Conservation (phyloP, 1,140 invertebrate species). For the Drosophila nannoptera region DNA sequence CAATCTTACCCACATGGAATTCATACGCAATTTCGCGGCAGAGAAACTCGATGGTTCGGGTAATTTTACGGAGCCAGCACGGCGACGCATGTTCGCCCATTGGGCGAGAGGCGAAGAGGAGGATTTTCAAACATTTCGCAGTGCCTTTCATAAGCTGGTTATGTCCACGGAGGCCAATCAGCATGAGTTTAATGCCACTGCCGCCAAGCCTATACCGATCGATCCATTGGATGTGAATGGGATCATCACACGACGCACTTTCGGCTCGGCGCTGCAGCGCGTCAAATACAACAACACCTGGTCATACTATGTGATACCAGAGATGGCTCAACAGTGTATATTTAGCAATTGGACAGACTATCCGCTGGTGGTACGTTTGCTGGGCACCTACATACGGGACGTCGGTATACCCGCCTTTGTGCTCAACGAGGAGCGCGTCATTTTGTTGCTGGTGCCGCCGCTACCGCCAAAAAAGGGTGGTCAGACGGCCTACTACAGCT, state of each 20-base stretch:
- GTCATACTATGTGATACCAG: constrained; percentile 75
- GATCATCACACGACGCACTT: constrained; percentile 45
- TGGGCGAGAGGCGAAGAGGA: constrained; percentile 70
- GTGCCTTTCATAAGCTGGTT: constrained; percentile 59
- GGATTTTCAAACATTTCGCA: constrained; percentile 66
- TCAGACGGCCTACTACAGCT: constrained; percentile 59
- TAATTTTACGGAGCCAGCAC: constrained; percentile 70
- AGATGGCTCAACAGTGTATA: constrained; percentile 64
- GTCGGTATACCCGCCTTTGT: constrained; percentile 69
- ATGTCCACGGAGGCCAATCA: constrained; percentile 57
- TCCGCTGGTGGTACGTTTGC: constrained; percentile 55
- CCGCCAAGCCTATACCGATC: constrained; percentile 53
- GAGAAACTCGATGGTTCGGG: constrained; percentile 46
- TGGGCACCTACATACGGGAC: constrained; percentile 68
- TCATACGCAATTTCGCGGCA: constrained; percentile 59
- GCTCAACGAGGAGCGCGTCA: constrained; percentile 66
- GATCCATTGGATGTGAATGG: constrained; percentile 61
- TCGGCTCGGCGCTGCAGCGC: constrained; percentile 61
- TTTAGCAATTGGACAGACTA: constrained; percentile 72
- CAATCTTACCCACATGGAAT: constrained; percentile 59
- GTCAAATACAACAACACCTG: constrained; percentile 67
- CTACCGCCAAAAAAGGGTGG: constrained; percentile 61
- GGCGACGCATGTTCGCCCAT: constrained; percentile 75
- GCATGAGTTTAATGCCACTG: constrained; percentile 53
- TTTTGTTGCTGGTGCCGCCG: constrained; percentile 69